Evolutionary conservation across 1,140 invertebrate species (phyloP), one percentile per base, ranked within the genome.

Genomic region (Heliconius congener): DNA sequence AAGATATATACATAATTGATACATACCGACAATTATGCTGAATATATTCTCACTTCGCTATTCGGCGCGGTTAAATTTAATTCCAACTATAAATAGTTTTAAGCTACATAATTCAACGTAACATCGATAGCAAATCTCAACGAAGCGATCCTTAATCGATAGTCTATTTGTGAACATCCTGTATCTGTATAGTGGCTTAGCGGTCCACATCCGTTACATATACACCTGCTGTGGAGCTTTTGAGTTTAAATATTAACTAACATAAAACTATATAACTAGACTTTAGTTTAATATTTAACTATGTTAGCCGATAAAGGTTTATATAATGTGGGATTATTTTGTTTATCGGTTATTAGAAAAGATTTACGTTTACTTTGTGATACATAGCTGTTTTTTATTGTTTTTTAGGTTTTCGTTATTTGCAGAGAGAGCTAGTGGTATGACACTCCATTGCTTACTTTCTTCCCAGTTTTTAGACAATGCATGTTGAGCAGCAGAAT

Each of bases 171-270:
- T 57, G 71, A 78, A 60, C 77, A 78, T 78, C 71, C 76, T 78
- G 71, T 66, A 66, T 66, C 60, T 66, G 60, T 78, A 72, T 55
- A 73, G 71, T 18, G 55, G 76, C 11, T 71, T 30, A 81, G 73
- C 80, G 76, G 80, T 78, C 77, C 55, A 73, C 66, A 81, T 81
- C 80, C 80, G 80, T 76, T 76, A 60, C 60, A 66, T 30, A 66
- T 66, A 66, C 80, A 81, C 73, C 80, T 81, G 80, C 77, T 66
- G 52, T 23, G 8, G 60, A 66, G 27, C 60, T 66, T 66, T 66
- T 13, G 60, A 66, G 27, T 66, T 66, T 30, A 66, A 66, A 66
- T 66, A 66, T 66, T 66, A 66, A 66, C 60, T 66, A 66, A 27
- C 60, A 66, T 66, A 66, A 30, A 27, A 66, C 9, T 66, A 66